Evolutionary conservation across 2,113 vertebrate genomes (phyloP), one percentile per base, ranked within the genome.

Genomic region (Isichthys henryi): DNA sequence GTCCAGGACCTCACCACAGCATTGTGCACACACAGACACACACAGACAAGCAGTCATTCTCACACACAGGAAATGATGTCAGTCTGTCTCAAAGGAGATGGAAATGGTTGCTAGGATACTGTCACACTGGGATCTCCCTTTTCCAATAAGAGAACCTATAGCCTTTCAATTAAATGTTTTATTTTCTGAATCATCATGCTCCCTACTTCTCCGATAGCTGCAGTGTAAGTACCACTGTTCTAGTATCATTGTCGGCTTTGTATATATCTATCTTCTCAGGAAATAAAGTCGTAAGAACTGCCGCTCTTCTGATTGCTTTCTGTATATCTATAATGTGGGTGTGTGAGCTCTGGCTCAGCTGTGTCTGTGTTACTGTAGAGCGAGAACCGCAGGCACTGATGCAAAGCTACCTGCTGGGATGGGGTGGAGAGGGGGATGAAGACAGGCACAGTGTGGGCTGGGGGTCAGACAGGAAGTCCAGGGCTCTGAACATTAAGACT

Each of bases 91-190:
- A 95, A 92, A 94, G 95, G 95, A 95, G 95, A 96, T 92, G 35
- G 95, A 95, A 94, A 92, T 93, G 93, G 96, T 96, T 96, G 95
- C 95, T 96, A 95, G 94, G 95, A 94, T 93, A 96, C 95, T 56
- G 80, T 94, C 95, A 96, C 95, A 96, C 95, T 94, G 93, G 94
- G 94, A 93, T 96, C 93, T 95, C 91, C 93, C 94, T 91, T 93
- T 91, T 92, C 92, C 93, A 92, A 90, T 92, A 92, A 92, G 91
- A 46, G 91, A 91, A 93, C 92, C 93, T 94, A 88, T 94, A 62
- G 94, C 91, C 92, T 93, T 93, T 94, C 93, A 93, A 93, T 93
- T 91, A 93, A 92, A 92, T 92, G 31, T 88, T 92, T 90, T 92
- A 91, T 90, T 91, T 91, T 91, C 92, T 92, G 48, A 88, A 82